Conservation (phyloP, 2,797 vertebrate species). For the Rousettus madagascariensis region DNA sequence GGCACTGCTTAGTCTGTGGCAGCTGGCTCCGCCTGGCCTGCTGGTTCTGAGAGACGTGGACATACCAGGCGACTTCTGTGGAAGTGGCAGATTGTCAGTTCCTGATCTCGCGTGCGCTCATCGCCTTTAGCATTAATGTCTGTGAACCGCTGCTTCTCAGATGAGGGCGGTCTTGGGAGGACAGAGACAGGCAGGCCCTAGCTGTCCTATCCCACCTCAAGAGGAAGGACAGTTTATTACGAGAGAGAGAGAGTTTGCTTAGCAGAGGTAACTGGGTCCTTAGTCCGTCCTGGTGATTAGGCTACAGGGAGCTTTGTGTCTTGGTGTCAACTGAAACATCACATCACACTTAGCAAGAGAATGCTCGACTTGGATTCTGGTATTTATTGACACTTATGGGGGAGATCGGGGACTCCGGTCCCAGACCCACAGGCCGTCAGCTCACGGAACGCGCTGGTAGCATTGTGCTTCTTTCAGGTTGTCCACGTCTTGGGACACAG, state of each 20-base stretch:
- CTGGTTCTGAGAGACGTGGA: neutral
- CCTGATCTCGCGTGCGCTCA: accelerated
- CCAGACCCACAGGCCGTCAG: neutral
- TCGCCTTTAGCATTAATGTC: neutral
- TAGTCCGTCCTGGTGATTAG: neutral
- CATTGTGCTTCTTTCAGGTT: neutral
- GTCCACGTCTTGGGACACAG: neutral
- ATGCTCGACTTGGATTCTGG: neutral
- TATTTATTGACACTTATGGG: neutral
- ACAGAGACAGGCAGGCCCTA: neutral
- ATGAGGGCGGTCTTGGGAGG: neutral
- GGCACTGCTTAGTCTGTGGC: accelerated
- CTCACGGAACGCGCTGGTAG: neutral
- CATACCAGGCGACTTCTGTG: accelerated
- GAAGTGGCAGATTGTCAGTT: neutral
- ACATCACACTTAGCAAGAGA: neutral
- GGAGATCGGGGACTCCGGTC: neutral
- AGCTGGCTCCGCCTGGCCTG: no score
- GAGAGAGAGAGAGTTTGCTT: neutral
- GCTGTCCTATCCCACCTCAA: neutral
- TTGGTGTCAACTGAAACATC: neutral
- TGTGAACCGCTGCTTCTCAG: neutral
- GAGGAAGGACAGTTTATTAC: neutral
- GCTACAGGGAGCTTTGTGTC: neutral
- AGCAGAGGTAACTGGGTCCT: neutral